Percentiles rank a stretch among this genome's conserved stretches.
Conservation (phyloP, 2,888 invertebrate species). For the Spodoptera picta region DNA sequence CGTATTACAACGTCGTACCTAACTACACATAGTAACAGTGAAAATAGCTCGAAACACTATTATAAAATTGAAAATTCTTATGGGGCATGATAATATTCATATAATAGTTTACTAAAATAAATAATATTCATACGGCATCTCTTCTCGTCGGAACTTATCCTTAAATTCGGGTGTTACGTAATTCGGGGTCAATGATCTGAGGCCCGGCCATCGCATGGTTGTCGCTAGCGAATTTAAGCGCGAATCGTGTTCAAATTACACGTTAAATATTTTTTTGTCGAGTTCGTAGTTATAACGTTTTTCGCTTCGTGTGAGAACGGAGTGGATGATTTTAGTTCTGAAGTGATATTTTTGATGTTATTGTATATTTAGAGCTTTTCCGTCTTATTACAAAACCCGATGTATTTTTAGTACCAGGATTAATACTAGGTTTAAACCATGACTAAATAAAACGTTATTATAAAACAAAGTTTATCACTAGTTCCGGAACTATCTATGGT, state of each 20-base stretch:
- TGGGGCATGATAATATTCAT: slow-evolving; percentile 18
- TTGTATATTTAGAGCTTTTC: background rate
- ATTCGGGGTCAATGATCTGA: slow-evolving; percentile 73
- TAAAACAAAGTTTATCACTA: too few species aligned
- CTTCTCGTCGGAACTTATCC: slow-evolving; percentile 58
- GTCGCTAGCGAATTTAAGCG: slow-evolving; percentile 55
- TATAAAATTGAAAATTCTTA: slow-evolving; percentile 17
- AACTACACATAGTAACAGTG: background rate
- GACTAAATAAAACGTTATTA: too few species aligned
- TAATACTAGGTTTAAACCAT: too few species aligned
- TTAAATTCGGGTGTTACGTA: slow-evolving; percentile 78
- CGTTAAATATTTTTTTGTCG: slow-evolving; percentile 19
- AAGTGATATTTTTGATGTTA: background rate
- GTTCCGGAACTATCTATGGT: too few species aligned
- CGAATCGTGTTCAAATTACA: slow-evolving; percentile 53
- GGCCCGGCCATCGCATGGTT: slow-evolving; percentile 66
- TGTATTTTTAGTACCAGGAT: too few species aligned
- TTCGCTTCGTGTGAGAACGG: background rate
- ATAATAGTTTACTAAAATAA: slow-evolving; percentile 45
- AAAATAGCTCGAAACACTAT: background rate
- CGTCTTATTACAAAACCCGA: too few species aligned
- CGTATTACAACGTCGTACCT: too few species aligned
- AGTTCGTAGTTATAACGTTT: slow-evolving; percentile 5
- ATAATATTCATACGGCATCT: slow-evolving; percentile 46
- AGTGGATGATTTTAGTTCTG: background rate